phyloP scores from a whole-genome alignment of 2,888 invertebrate species.

The Ephialtes manifestator region DNA sequence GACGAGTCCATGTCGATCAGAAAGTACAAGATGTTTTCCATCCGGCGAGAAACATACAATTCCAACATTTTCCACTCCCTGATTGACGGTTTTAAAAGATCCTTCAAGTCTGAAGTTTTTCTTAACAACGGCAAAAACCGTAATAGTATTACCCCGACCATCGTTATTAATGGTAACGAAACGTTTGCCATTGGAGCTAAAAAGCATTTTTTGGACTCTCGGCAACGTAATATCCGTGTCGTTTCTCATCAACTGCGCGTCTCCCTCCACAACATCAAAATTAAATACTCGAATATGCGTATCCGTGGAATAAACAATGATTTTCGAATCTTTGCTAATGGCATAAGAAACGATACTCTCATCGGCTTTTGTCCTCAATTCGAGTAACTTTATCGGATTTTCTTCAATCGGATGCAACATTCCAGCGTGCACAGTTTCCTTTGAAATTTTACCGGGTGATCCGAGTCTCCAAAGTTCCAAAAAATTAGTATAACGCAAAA shows the following conservation, averaged over 20 bases:
- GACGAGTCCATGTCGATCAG: constrained; percentile 90
- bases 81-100: constrained; percentile 76
- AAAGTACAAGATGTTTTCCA: constrained; percentile 89
- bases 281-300: constrained; percentile 90
- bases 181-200: constrained; percentile 81
- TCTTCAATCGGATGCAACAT: constrained; percentile 76
- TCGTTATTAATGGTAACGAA: constrained; percentile 78
- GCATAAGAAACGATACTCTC: constrained; percentile 91
- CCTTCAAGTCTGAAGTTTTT: constrained; percentile 76
- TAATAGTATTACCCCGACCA: constrained; percentile 73
- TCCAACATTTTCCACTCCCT: constrained; percentile 76
- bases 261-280: constrained; percentile 87
- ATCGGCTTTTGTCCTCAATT: constrained; percentile 89
- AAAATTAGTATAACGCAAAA: constrained; percentile 88
- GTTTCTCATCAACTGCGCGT: constrained; percentile 78
- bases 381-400: constrained; percentile 90
- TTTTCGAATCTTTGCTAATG: constrained; percentile 90
- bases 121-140: constrained; percentile 79
- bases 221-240: constrained; percentile 75
- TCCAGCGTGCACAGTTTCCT: constrained; percentile 73
- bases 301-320: constrained; percentile 92
- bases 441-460: constrained; percentile 76
- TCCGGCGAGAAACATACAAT: constrained; percentile 84
- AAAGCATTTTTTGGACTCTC: constrained; percentile 82
- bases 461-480: constrained; percentile 90